phyloP scores from a whole-genome alignment of 2,113 vertebrate genomes.

The Toxotes jaculatrix region DNA sequence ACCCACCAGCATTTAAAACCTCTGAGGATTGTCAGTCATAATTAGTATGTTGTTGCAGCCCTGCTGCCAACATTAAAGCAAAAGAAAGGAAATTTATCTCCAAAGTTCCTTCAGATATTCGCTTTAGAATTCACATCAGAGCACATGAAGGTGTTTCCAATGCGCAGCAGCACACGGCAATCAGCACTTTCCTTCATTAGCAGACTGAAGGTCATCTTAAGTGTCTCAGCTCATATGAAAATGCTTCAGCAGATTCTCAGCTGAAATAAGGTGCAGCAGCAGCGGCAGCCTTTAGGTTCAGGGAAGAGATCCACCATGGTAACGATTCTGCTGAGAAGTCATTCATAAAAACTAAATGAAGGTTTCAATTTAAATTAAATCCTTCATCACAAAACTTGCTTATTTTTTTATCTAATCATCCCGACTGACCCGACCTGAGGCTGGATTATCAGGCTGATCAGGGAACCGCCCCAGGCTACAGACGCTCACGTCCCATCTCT shows the following conservation, averaged over 20 bases:
- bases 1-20: slow-evolving; percentile 16
- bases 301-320: neutral
- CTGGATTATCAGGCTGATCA: neutral
- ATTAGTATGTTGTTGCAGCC: slow-evolving; percentile 57
- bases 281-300: slow-evolving; percentile 17
- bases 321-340: neutral
- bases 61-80: slow-evolving; percentile 61
- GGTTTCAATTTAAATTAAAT: neutral
- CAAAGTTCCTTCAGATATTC: slow-evolving; percentile 56
- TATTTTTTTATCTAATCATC: neutral
- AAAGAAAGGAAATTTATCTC: slow-evolving; percentile 54
- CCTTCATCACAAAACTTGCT: neutral
- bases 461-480: neutral
- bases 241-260: slow-evolving; percentile 12
- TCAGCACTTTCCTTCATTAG: slow-evolving; percentile 62
- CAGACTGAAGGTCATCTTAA: slow-evolving; percentile 64
- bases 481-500: neutral
- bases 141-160: slow-evolving; percentile 63
- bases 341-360: neutral
- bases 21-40: slow-evolving; percentile 56
- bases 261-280: slow-evolving; percentile 7
- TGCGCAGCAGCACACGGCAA: slow-evolving; percentile 49
- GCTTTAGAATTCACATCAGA: slow-evolving; percentile 62
- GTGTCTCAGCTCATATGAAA: slow-evolving; percentile 2
- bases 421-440: neutral